Conservation (phyloP, 2,797 vertebrate genomes). For the Oreochromis grahami region DNA sequence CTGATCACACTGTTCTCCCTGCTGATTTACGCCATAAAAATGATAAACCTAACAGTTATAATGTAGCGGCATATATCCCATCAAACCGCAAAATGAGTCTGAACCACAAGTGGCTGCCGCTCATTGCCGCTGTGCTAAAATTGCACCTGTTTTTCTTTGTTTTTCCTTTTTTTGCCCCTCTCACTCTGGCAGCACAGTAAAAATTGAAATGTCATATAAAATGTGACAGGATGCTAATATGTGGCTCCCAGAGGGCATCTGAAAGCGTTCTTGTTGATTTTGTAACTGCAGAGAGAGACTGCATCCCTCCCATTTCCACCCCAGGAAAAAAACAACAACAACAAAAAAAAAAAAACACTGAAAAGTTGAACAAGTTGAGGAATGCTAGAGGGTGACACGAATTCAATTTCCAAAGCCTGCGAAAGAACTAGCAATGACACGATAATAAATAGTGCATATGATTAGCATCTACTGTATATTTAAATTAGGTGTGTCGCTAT, state of each 20-base stretch:
- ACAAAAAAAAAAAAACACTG: not conserved
- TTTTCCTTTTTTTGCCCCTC: slow-evolving; percentile 32
- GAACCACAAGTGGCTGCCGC: slow-evolving; percentile 62
- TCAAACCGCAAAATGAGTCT: slow-evolving; percentile 61
- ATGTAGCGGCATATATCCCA: slow-evolving; percentile 53
- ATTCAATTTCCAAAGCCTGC: slow-evolving; percentile 40
- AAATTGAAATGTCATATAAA: slow-evolving; percentile 78
- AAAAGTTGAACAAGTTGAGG: slow-evolving; percentile 41
- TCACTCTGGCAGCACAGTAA: slow-evolving; percentile 61
- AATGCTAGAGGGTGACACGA: slow-evolving; percentile 37
- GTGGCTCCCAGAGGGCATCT: slow-evolving; percentile 72
- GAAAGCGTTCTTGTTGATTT: slow-evolving; percentile 71
- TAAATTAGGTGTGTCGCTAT: not conserved
- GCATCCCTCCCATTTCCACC: slow-evolving; percentile 47
- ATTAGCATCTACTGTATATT: slow-evolving; percentile 8
- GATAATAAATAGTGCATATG: slow-evolving; percentile 14
- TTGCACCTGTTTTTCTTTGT: slow-evolving; percentile 75
- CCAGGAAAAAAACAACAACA: slow-evolving; percentile 6
- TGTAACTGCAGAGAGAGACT: slow-evolving; percentile 59
- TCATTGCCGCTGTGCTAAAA: slow-evolving; percentile 65
- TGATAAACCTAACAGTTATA: slow-evolving; percentile 65
- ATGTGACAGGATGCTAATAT: slow-evolving; percentile 75
- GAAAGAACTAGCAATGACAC: slow-evolving; percentile 32
- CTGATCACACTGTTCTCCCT: slow-evolving; percentile 58
- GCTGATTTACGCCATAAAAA: slow-evolving; percentile 61